phyloP scores from a whole-genome alignment of 1,140 invertebrate species.

The Proctacanthus coquilletti region DNA sequence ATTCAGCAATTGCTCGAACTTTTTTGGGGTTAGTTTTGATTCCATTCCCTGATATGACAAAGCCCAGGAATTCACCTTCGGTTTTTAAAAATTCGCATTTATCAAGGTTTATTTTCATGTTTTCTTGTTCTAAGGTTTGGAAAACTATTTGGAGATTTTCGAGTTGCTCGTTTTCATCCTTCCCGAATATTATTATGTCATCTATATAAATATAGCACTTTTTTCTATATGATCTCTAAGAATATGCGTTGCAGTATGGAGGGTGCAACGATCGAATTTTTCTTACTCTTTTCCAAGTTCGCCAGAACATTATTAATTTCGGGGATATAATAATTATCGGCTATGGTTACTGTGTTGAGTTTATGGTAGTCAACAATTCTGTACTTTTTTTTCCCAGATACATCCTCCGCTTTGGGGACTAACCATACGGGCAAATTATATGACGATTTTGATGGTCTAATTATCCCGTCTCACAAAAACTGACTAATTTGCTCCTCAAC shows the following conservation, averaged over 20 bases:
- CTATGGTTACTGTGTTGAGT: background rate
- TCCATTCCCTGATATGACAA: constrained; percentile 4
- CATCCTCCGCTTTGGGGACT: background rate
- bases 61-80: constrained; percentile 9
- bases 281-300: background rate
- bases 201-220: constrained; percentile 1
- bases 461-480: background rate
- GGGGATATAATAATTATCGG: background rate
- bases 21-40: constrained; percentile 12
- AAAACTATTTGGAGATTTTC: constrained; percentile 23
- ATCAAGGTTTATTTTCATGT: constrained; percentile 30
- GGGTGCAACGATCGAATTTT: too few species aligned
- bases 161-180: constrained; percentile 26
- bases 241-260: constrained; percentile 29
- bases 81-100: constrained; percentile 29
- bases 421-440: background rate
- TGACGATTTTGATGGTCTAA: background rate
- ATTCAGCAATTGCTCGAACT: constrained; percentile 9
- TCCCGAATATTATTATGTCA: constrained; percentile 4
- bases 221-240: constrained; percentile 19
- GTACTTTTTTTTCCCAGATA: background rate
- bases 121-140: constrained; percentile 19
- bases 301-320: background rate
- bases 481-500: too few species aligned
- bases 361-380: background rate